Percentiles rank a stretch among this genome's conserved stretches.
Conservation (phyloP, 2,113 vertebrate genomes). For the Notarius quadriscutis region DNA sequence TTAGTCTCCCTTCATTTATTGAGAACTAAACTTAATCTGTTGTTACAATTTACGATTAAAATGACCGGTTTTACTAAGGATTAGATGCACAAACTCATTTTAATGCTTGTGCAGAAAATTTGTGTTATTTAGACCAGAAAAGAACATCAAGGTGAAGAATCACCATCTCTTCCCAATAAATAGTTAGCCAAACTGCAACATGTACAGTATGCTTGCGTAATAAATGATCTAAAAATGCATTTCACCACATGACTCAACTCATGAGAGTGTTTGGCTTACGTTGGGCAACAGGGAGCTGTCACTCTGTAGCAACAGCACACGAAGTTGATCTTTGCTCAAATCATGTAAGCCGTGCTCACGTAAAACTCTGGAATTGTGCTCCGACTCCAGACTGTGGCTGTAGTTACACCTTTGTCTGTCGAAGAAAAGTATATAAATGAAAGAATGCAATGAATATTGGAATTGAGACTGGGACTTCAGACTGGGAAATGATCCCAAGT, state of each 20-base stretch:
- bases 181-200: neutral
- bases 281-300: slow-evolving; percentile 45
- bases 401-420: slow-evolving; percentile 35
- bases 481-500: neutral
- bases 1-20: neutral
- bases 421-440: neutral
- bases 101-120: no score
- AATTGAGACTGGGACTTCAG: neutral
- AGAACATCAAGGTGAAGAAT: neutral
- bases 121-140: no score
- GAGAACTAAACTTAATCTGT: neutral
- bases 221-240: neutral
- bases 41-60: neutral
- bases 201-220: neutral
- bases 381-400: slow-evolving; percentile 38
- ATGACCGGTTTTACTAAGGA: neutral
- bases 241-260: neutral
- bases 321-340: slow-evolving; percentile 37
- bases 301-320: slow-evolving; percentile 42
- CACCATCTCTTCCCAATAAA: neutral
- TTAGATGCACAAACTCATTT: neutral
- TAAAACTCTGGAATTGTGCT: slow-evolving; percentile 47
- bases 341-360: slow-evolving; percentile 13
- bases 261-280: slow-evolving; percentile 27
- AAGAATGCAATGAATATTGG: neutral